Evolutionary conservation across 2,113 vertebrate species (phyloP).

Genomic region (Pycnonotus jocosus): DNA sequence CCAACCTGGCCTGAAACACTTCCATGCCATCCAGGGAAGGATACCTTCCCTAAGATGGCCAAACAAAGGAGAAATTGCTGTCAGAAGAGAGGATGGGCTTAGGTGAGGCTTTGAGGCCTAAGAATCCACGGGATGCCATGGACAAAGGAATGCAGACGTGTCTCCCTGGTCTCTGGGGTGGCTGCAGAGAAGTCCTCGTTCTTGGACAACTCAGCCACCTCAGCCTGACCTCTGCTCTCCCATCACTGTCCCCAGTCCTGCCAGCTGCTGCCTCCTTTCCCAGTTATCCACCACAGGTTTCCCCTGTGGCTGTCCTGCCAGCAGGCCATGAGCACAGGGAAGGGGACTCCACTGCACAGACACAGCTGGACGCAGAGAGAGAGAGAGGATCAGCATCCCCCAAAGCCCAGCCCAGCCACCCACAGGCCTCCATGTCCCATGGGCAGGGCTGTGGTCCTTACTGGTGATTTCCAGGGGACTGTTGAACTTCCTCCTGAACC

Average conservation of each 20-base stretch:
- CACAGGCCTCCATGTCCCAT: neutral
- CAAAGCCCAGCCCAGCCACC: neutral
- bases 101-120: neutral
- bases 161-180: neutral
- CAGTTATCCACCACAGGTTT: neutral
- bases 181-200: neutral
- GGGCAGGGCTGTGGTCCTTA: neutral
- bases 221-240: neutral
- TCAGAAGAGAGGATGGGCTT: neutral
- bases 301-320: neutral
- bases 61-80: neutral
- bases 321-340: neutral
- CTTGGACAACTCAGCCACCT: neutral
- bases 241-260: neutral
- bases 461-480: constrained; percentile 15
- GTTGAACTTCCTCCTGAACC: constrained; percentile 53
- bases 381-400: neutral
- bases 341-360: neutral
- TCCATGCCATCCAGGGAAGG: neutral
- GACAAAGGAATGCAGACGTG: neutral
- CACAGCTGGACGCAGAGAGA: neutral
- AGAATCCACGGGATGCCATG: neutral
- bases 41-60: neutral
- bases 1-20: neutral
- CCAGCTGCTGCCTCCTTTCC: neutral